Conservation (phyloP, 1,140 invertebrate species). For the Lethrus apterus region DNA sequence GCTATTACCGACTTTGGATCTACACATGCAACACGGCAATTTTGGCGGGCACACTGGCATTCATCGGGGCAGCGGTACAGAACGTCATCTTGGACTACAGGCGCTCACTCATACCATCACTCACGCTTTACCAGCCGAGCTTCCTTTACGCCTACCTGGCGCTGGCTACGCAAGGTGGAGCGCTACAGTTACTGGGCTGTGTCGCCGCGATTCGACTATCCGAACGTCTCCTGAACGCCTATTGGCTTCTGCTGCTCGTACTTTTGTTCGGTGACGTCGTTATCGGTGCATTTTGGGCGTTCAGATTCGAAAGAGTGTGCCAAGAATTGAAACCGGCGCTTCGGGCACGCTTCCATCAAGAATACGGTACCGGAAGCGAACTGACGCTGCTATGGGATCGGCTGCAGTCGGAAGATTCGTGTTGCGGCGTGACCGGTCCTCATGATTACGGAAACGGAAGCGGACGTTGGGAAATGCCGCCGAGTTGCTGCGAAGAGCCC, state of each 20-base stretch:
- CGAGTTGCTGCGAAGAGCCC: conserved; percentile 35
- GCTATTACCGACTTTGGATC: conserved; percentile 88
- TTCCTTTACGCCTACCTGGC: conserved; percentile 80
- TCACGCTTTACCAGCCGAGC: conserved; percentile 63
- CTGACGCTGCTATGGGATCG: conserved; percentile 75
- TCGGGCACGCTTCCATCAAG: conserved; percentile 45
- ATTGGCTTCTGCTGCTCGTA: conserved; percentile 74
- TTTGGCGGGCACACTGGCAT: conserved; percentile 71
- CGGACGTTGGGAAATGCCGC: conserved; percentile 28
- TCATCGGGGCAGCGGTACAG: conserved; percentile 66
- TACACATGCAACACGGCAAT: conserved; percentile 85
- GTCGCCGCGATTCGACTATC: conserved; percentile 71
- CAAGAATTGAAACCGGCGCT: conserved; percentile 62
- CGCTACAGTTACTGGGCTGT: conserved; percentile 69
- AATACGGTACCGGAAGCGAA: conserved; percentile 64
- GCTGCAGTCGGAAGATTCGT: conserved; percentile 65
- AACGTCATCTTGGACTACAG: conserved; percentile 63
- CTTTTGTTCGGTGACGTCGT: conserved; percentile 76
- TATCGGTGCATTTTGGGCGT: conserved; percentile 80
- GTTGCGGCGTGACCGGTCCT: conserved; percentile 61
- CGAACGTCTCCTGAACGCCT: conserved; percentile 71
- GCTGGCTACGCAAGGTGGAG: conserved; percentile 60
- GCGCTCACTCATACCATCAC: conserved; percentile 60
- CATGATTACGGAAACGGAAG: conserved; percentile 24
- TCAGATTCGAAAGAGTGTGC: conserved; percentile 68